Evolutionary conservation across 2,888 invertebrate genomes (phyloP).

Genomic region (Poecilobothrus nobilitatus): DNA sequence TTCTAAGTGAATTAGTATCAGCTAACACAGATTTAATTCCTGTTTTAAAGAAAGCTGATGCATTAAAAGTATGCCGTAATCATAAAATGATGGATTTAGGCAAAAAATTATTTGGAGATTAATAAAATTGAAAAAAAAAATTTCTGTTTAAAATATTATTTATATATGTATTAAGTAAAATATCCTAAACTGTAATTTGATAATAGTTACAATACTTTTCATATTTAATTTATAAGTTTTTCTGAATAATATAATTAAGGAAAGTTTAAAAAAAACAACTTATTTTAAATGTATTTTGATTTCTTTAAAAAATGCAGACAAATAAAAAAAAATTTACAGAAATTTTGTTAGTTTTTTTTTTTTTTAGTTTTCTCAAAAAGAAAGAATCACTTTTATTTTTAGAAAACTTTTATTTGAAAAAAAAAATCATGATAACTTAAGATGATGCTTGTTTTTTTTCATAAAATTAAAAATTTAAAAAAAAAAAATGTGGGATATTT

Average conservation of each 20-base stretch:
- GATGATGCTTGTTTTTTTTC: background rate
- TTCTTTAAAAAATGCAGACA: background rate
- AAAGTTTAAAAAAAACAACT: background rate
- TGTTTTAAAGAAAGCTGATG: conserved; percentile 73
- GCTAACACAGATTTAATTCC: conserved; percentile 65
- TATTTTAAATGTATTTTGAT: background rate
- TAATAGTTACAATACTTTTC: background rate
- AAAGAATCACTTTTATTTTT: background rate
- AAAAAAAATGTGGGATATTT: background rate
- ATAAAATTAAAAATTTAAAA: no score
- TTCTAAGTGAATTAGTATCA: conserved; percentile 74
- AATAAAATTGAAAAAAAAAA: conserved; percentile 29
- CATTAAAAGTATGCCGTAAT: conserved; percentile 73
- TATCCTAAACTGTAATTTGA: background rate
- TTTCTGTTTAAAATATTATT: no score
- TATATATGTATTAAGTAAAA: no score
- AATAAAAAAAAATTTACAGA: background rate
- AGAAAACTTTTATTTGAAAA: background rate
- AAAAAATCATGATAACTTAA: background rate
- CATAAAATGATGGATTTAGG: conserved; percentile 84
- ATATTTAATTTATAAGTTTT: background rate
- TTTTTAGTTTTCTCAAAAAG: no score
- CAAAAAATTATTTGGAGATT: conserved; percentile 80
- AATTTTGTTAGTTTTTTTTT: background rate
- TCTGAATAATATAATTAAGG: background rate